Percentiles rank a stretch among this genome's conserved stretches.
These are phyloP conservation scores for Leptinotarsa lineolata DNA, from an alignment of 1,140 invertebrate species.

Conservation along the genomic window DNA sequence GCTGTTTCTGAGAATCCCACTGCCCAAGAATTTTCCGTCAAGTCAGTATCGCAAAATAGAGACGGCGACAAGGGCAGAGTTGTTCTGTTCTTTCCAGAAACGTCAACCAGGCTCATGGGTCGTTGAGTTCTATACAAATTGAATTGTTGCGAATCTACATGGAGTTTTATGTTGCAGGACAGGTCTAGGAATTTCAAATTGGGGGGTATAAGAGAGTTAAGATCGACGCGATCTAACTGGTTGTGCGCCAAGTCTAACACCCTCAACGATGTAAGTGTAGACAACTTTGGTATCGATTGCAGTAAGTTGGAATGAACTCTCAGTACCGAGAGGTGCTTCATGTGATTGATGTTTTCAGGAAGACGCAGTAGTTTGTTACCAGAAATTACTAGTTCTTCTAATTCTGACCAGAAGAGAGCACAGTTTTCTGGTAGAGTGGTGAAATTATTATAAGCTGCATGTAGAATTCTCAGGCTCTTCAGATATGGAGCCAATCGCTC, in stretches of 20 bases:
- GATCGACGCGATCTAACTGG: constrained; percentile 76
- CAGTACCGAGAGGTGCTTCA: constrained; percentile 74
- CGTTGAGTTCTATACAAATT: constrained; percentile 76
- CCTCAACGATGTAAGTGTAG: constrained; percentile 72
- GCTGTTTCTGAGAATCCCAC: constrained; percentile 86
- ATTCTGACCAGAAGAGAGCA: constrained; percentile 72
- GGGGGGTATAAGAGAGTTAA: constrained; percentile 74
- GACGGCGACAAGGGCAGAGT: constrained; percentile 67
- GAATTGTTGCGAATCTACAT: constrained; percentile 80
- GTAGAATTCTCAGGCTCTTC: constrained; percentile 70
- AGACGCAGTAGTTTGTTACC: constrained; percentile 79
- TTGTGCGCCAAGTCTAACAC: constrained; percentile 85
- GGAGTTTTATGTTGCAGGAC: constrained; percentile 78
- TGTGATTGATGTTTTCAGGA: constrained; percentile 73
- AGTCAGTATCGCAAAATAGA: constrained; percentile 63
- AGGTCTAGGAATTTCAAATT: constrained; percentile 84
- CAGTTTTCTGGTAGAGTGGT: constrained; percentile 75
- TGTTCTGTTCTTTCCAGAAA: constrained; percentile 74
- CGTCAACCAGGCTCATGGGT: constrained; percentile 80
- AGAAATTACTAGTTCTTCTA: constrained; percentile 81
- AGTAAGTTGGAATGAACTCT: constrained; percentile 82
- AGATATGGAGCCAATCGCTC: constrained; percentile 61
- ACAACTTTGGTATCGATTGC: constrained; percentile 73
- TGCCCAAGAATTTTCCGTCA: constrained; percentile 69
- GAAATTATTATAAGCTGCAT: constrained; percentile 79